Evolutionary conservation across 92 coral and sea anemone species (phyloP).

Genomic region (Heliopora coerulea): DNA sequence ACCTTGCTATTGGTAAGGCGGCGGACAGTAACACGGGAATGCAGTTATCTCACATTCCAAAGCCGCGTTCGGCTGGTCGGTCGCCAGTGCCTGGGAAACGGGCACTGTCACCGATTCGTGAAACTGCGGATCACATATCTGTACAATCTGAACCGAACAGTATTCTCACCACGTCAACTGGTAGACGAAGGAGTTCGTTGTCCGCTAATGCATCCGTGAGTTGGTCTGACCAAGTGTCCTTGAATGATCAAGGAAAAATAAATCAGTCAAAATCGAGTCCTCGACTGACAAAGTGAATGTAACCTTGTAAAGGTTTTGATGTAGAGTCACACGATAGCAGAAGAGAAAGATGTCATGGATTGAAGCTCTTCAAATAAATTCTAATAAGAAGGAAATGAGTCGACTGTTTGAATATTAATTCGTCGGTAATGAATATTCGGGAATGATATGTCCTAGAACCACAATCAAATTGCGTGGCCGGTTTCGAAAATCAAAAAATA

Average conservation of each 20-base stretch:
- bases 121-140: conserved; percentile 54
- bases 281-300: conserved; percentile 51
- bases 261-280: neutral
- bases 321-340: conserved; percentile 8
- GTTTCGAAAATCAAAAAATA: neutral
- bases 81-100: conserved; percentile 87
- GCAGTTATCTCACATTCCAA: conserved; percentile 34
- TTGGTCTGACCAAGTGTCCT: conserved; percentile 89
- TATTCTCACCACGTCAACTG: conserved; percentile 58
- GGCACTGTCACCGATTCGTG: conserved; percentile 93
- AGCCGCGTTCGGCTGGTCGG: conserved; percentile 61
- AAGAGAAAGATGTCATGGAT: neutral
- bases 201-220: conserved; percentile 84
- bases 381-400: conserved; percentile 29
- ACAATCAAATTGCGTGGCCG: neutral
- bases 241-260: neutral
- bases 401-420: conserved; percentile 36
- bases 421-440: conserved; percentile 31
- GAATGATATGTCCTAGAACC: neutral
- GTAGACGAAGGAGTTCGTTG: conserved; percentile 64
- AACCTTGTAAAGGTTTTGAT: conserved; percentile 9
- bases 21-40: conserved; percentile 60
- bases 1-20: conserved; percentile 89
- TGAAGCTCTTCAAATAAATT: conserved; percentile 36
- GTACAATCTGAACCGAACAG: conserved; percentile 70